Percentiles rank a stretch among this genome's conserved stretches.
Evolutionary conservation across 2,797 vertebrate genomes (phyloP).

Genomic region (Crocodylus rhombifer): DNA sequence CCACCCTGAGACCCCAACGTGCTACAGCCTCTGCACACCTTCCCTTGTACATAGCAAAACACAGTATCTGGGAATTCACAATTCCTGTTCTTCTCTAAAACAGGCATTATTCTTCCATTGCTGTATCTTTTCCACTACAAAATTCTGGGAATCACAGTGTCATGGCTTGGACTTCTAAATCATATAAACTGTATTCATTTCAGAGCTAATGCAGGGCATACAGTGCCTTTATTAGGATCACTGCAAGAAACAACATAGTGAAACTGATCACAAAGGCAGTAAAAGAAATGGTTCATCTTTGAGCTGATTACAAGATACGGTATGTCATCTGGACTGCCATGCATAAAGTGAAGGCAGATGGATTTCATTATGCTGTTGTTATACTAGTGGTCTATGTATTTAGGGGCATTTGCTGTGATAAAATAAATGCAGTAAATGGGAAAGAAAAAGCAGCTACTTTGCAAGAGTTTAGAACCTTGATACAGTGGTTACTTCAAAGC

Average conservation of each 20-base stretch:
- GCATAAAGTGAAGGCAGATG: constrained; percentile 25
- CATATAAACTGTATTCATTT: accelerated
- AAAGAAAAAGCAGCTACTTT: neutral
- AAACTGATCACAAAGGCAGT: neutral
- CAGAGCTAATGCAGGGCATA: accelerated
- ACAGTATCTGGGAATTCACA: neutral
- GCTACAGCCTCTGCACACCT: no score
- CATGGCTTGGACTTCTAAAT: neutral
- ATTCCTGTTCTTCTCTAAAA: neutral
- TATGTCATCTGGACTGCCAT: neutral
- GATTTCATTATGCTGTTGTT: constrained; percentile 4
- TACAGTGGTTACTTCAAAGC: neutral
- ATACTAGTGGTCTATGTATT: neutral
- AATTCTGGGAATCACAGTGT: neutral
- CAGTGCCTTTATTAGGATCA: neutral
- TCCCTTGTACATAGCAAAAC: neutral
- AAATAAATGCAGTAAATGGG: neutral
- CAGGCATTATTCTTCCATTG: no score
- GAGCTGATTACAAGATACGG: neutral
- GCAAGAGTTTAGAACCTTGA: neutral
- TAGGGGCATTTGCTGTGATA: neutral
- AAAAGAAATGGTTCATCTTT: neutral
- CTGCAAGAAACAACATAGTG: neutral
- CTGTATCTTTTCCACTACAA: neutral
- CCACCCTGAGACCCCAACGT: no score